Percentiles rank a stretch among this genome's conserved stretches.
Conservation (phyloP, 1,140 invertebrate species). For the Dysdera silvatica region DNA sequence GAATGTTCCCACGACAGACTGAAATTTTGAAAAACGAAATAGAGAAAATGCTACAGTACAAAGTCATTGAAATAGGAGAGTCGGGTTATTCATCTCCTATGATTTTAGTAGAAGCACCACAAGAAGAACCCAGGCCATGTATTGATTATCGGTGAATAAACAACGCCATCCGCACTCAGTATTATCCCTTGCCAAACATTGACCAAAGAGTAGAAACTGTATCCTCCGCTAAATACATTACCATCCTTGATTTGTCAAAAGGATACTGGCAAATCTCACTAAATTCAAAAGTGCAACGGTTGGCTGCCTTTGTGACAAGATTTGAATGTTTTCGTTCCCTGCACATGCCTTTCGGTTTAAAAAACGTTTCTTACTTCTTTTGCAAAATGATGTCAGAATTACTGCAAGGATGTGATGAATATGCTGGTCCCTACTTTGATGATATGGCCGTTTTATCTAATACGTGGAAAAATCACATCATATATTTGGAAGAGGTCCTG, state of each 20-base stretch:
- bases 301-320: constrained; percentile 44
- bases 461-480: background rate
- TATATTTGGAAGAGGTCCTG: background rate
- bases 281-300: constrained; percentile 39
- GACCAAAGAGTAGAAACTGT: constrained; percentile 43
- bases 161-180: constrained; percentile 41
- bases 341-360: background rate
- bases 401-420: background rate
- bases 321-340: constrained; percentile 43
- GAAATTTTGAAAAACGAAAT: background rate
- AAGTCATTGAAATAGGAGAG: background rate
- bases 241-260: constrained; percentile 43
- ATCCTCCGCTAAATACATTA: constrained; percentile 41
- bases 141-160: constrained; percentile 49
- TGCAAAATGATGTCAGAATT: background rate
- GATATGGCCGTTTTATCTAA: constrained; percentile 30
- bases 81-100: background rate
- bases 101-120: background rate
- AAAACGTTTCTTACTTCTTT: background rate
- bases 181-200: constrained; percentile 49
- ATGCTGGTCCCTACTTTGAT: constrained; percentile 24
- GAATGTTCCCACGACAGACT: background rate
- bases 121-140: constrained; percentile 27
- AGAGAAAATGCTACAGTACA: background rate
- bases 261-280: constrained; percentile 48